These are phyloP conservation scores for Craniophora ligustri DNA, from an alignment of 2,888 invertebrate genomes.

Conservation along the genomic window DNA sequence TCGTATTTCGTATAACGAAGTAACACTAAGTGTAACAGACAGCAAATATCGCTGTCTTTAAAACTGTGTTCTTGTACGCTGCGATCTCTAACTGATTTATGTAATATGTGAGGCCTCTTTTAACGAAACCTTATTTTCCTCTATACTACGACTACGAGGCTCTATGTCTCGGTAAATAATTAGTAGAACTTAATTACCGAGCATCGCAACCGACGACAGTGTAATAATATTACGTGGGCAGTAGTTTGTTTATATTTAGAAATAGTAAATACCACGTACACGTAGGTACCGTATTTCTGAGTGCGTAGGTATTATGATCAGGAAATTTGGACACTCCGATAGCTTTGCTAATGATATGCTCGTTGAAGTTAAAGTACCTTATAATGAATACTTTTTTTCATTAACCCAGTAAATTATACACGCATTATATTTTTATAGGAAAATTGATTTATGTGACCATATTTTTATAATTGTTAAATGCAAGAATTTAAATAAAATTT, in stretches of 20 bases:
- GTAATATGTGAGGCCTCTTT: constrained; percentile 6
- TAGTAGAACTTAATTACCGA: constrained; percentile 26
- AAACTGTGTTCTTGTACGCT: constrained; percentile 10
- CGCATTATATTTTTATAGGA: no score
- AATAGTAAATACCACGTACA: constrained; percentile 4
- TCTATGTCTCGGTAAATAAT: constrained; percentile 26
- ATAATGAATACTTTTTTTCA: no score
- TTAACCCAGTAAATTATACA: no score
- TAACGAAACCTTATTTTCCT: background rate
- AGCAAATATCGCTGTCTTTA: background rate
- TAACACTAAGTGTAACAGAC: background rate
- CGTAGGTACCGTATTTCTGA: background rate
- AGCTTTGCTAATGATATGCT: no score
- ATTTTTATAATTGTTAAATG: no score
- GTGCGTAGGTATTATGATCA: background rate
- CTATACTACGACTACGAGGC: background rate
- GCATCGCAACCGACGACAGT: constrained; percentile 6
- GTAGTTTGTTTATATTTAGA: constrained; percentile 12
- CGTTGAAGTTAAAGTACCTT: no score
- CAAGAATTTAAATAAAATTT: no score
- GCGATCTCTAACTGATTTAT: constrained; percentile 10
- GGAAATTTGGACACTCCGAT: background rate
- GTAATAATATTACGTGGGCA: constrained; percentile 8
- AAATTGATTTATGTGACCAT: no score
- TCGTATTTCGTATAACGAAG: constrained; percentile 4